Base-by-base conservation (phyloP, 2,797 vertebrate genomes). In the Enteromius argenteus region DNA sequence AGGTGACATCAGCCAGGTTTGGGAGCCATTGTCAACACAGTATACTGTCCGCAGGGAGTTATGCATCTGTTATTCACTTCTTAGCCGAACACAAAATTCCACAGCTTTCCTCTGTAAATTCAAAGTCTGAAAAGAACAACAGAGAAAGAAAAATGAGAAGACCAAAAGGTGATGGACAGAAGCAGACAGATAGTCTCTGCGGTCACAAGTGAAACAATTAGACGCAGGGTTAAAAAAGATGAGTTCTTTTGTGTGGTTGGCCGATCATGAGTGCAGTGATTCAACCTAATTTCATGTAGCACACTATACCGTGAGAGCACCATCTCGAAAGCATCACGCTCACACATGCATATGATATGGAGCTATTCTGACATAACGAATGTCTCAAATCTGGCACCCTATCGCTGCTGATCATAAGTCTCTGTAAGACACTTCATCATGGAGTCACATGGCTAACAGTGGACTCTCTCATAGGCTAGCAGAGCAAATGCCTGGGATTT, bases 1-100 rank as follows among this genome's bases (percentile, higher is more conserved):
- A 69, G 88, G 88, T 93, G 90, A 94, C 91, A 93, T 94, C 91
- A 93, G 72, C 86, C 82, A 91, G 89, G 90, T 90, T 89, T 89
- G 86, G 85, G 81, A 86, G 87, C 86, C 87, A 89, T 91, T 92
- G 92, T 93, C 88, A 77, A 51, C 46, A 83, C 75, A 21, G 87
- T 88, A 88, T 78, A 73, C 67, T 62, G 53, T 79, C 84, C 68
- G 32, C 80, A 6, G 66, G 80, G 81, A 80, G 62, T 75, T 35
- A 27, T 76, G 56, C 78, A 68, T 87, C 62, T 90, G 89, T 89
- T 84, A 84, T 88, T 90, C 91, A 92, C 84, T 87, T 90, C 87
- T 92, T 88, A 87, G 84, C 86, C 35, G 84, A 79, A 69, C 60
- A 75, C n/a, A 60, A 72, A 76, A 88, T 77, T 86, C 64, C 75